Percentiles rank a stretch among this genome's conserved stretches.
These are phyloP conservation scores for Stegana nigrithorax DNA, from an alignment of 2,888 invertebrate species.

Conservation along the genomic window DNA sequence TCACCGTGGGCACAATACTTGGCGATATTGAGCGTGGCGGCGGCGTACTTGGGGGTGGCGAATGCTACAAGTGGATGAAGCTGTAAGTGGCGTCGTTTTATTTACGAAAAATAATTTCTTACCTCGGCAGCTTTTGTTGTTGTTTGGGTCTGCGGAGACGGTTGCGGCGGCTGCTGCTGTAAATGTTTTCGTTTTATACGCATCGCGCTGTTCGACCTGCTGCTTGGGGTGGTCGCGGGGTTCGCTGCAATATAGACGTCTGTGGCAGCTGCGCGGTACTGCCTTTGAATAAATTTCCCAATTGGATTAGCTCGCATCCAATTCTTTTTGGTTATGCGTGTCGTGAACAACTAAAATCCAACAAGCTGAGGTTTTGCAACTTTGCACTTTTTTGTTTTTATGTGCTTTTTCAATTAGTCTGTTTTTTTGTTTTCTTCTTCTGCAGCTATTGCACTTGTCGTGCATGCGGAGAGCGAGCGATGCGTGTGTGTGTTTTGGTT, in stretches of 20 bases:
- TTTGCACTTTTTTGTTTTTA: not conserved
- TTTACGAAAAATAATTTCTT: constrained; percentile 21
- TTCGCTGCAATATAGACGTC: too few relatives aligned
- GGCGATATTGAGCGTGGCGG: not conserved
- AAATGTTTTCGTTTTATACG: not conserved
- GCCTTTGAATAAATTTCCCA: too few relatives aligned
- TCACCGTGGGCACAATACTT: not conserved
- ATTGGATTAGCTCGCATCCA: not conserved
- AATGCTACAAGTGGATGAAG: too few relatives aligned
- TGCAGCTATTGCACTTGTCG: not conserved
- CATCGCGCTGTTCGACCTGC: constrained; percentile 4
- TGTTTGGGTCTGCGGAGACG: constrained; percentile 8
- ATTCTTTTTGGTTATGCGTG: not conserved
- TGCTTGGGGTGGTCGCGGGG: not conserved
- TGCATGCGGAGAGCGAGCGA: not conserved
- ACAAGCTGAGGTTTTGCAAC: too few relatives aligned
- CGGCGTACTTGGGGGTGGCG: not conserved
- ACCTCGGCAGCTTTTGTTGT: too few relatives aligned
- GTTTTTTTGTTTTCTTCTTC: not conserved
- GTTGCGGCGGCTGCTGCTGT: constrained; percentile 9
- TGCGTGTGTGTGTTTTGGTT: not conserved
- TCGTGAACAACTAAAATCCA: not conserved
- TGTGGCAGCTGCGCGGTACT: constrained; percentile 16
- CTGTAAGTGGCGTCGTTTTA: constrained; percentile 9
- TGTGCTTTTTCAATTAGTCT: not conserved